A percentile compares a stretch with the other conserved stretches of the same genome.
phyloP scores from a whole-genome alignment of 2,888 invertebrate species.

The Mamestra brassicae region DNA sequence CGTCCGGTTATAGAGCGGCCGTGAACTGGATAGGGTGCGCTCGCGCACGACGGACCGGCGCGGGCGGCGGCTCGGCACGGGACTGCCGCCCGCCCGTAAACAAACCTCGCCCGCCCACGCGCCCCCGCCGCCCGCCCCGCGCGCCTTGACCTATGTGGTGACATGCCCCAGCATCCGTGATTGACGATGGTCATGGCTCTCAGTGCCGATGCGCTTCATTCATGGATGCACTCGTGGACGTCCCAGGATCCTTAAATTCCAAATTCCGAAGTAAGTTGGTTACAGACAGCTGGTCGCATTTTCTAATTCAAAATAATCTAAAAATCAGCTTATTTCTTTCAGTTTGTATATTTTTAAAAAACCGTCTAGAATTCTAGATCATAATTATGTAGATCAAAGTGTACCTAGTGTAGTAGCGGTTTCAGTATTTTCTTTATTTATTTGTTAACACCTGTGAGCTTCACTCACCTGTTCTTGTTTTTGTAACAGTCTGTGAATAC shows the following conservation, averaged over 20 bases:
- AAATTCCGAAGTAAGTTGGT: constrained; percentile 11
- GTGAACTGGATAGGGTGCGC: constrained; percentile 89
- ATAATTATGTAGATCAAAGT: not conserved
- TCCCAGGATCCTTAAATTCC: constrained; percentile 4
- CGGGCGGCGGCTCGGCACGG: constrained; percentile 73
- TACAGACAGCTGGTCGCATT: not conserved
- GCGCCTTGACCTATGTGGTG: constrained; percentile 80
- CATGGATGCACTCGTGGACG: constrained; percentile 39
- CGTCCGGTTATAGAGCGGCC: constrained; percentile 89
- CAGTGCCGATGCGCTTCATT: constrained; percentile 48
- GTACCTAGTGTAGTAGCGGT: not conserved
- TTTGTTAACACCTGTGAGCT: constrained; percentile 52
- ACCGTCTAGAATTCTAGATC: not conserved
- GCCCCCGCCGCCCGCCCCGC: constrained; percentile 66
- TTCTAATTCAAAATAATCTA: not conserved
- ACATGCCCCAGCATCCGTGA: constrained; percentile 73
- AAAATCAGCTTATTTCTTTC: not conserved
- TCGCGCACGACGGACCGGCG: constrained; percentile 77
- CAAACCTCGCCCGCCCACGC: constrained; percentile 76
- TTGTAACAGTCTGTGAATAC: constrained; percentile 41
- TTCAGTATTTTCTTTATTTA: constrained; percentile 27
- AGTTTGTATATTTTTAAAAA: not conserved
- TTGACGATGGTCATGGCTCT: constrained; percentile 77
- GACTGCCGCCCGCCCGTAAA: constrained; percentile 78
- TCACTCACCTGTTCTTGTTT: constrained; percentile 53